Percentiles rank a stretch among this genome's conserved stretches.
phyloP scores from a whole-genome alignment of 2,113 vertebrate genomes.

The Dryoscopus gambensis region DNA sequence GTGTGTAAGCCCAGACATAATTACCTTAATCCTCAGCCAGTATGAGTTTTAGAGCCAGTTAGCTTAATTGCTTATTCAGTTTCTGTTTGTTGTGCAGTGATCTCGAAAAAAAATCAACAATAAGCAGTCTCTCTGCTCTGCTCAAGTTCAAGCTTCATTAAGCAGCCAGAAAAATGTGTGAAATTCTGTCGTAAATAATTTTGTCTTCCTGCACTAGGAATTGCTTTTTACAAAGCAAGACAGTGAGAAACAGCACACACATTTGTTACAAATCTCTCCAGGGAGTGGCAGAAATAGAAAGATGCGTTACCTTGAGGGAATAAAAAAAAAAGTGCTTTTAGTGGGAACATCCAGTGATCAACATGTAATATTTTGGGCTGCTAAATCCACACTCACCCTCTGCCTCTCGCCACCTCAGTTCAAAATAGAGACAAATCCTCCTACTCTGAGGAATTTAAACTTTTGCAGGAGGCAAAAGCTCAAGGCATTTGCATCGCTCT shows the following conservation, averaged over 20 bases:
- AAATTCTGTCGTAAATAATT: slow-evolving; percentile 25
- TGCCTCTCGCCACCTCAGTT: not conserved
- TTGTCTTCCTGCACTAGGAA: not conserved
- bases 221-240: not conserved
- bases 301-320: not conserved
- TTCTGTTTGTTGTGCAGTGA: slow-evolving; percentile 57
- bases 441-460: not conserved
- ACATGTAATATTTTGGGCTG: not conserved
- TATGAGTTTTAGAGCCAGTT: slow-evolving; percentile 52
- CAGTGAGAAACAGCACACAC: not conserved
- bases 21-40: slow-evolving; percentile 50
- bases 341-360: not conserved
- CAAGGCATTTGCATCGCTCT: not conserved
- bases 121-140: not conserved
- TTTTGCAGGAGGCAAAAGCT: not conserved
- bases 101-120: slow-evolving; percentile 30
- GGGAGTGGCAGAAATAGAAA: not conserved
- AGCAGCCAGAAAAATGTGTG: slow-evolving; percentile 24
- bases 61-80: slow-evolving; percentile 51
- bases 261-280: not conserved
- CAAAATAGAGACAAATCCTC: not conserved
- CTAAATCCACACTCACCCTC: not conserved
- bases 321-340: not conserved
- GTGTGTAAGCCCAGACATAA: slow-evolving; percentile 15
- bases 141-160: slow-evolving; percentile 54